Percentiles rank a stretch among this genome's conserved stretches.
Evolutionary conservation across 2,113 vertebrate species (phyloP).

Genomic region (Ornithorhynchus anatinus): DNA sequence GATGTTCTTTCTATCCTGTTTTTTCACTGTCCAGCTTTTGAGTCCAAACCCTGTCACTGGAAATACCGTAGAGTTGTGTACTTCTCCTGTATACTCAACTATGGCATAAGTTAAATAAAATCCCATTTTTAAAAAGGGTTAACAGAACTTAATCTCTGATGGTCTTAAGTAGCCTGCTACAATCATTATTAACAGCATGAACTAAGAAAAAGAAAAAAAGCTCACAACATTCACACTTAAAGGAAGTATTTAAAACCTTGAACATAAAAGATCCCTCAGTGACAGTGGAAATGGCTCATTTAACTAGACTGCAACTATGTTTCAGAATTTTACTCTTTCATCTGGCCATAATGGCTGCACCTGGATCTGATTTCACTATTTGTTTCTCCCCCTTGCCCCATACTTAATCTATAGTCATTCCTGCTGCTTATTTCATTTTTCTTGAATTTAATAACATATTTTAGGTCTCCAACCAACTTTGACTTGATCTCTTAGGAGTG

Average conservation of each 20-base stretch:
- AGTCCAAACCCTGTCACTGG: too few species aligned
- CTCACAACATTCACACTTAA: neutral
- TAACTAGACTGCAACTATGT: neutral
- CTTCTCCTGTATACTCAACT: neutral
- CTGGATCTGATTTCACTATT: neutral
- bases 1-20: too few species aligned
- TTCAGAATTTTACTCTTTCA: neutral
- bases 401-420: neutral
- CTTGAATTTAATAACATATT: neutral
- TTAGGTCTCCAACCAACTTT: neutral
- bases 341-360: neutral
- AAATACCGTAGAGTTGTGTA: too few species aligned
- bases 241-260: neutral
- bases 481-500: too few species aligned
- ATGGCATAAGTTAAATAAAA: neutral
- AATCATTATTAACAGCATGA: neutral
- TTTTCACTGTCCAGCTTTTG: too few species aligned
- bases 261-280: neutral
- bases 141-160: neutral
- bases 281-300: neutral
- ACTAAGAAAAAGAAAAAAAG: neutral
- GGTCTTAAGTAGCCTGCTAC: neutral
- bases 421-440: neutral
- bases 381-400: accelerated
- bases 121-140: neutral